These are phyloP conservation scores for Eristalis tenax DNA, from an alignment of 2,888 invertebrate species.

Conservation along the genomic window DNA sequence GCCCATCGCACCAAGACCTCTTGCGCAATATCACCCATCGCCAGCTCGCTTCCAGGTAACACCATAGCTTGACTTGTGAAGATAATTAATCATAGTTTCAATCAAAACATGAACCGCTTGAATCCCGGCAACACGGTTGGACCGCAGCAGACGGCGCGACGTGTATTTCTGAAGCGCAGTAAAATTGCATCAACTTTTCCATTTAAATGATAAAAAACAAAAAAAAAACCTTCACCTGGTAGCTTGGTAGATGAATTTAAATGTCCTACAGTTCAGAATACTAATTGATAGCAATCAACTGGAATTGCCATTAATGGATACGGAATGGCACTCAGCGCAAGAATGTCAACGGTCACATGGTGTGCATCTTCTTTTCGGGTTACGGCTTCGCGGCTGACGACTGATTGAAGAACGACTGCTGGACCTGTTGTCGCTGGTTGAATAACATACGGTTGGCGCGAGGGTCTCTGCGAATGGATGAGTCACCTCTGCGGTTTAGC, in stretches of 20 bases:
- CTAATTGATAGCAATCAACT: conserved; percentile 66
- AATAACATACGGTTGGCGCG: conserved; percentile 8
- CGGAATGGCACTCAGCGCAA: not conserved
- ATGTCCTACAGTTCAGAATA: conserved; percentile 50
- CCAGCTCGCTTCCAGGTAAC: conserved; percentile 10
- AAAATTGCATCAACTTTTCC: conserved; percentile 12
- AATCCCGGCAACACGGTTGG: not conserved
- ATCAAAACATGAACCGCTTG: conserved; percentile 43
- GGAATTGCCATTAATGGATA: conserved; percentile 43
- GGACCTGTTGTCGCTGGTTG: not conserved
- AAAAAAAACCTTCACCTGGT: conserved; percentile 24
- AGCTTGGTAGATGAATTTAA: conserved; percentile 52
- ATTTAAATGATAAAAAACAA: conserved; percentile 13
- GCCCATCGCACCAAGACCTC: conserved; percentile 18
- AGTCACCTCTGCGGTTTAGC: not conserved
- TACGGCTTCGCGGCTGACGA: not conserved
- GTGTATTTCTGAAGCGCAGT: conserved; percentile 40
- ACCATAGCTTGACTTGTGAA: not conserved
- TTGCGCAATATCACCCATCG: conserved; percentile 3
- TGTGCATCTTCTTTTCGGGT: conserved; percentile 24
- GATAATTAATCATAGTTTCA: conserved; percentile 50
- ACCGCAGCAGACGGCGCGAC: not conserved
- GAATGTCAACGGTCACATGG: conserved; percentile 45
- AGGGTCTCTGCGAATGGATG: not conserved
- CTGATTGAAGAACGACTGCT: not conserved